Evolutionary conservation across 2,113 vertebrate genomes (phyloP).

Genomic region (Cercopithecus mona): DNA sequence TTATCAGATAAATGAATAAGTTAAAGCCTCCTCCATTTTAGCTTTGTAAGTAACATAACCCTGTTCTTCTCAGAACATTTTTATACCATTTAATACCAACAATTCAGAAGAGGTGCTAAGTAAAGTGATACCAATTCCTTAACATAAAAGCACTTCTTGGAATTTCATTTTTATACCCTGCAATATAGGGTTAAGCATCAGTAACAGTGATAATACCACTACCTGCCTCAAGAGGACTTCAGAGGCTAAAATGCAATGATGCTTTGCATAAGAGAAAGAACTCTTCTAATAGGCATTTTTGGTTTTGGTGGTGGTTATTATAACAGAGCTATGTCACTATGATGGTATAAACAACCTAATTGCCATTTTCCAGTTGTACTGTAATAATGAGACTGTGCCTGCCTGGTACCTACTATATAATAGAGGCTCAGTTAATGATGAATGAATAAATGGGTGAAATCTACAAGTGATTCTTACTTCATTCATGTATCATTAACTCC

Average conservation of each 20-base stretch:
- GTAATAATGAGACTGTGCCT: neutral
- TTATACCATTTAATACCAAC: neutral
- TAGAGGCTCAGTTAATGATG: neutral
- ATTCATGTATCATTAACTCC: neutral
- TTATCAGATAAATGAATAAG: neutral
- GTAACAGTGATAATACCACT: rapidly evolving
- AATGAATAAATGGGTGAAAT: rapidly evolving
- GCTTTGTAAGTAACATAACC: neutral
- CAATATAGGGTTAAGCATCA: neutral
- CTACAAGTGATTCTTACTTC: rapidly evolving
- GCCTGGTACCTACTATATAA: rapidly evolving
- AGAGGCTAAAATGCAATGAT: rapidly evolving
- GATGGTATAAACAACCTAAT: rapidly evolving
- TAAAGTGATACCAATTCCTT: neutral
- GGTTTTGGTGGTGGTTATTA: rapidly evolving
- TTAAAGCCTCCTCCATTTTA: neutral
- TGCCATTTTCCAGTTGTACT: rapidly evolving
- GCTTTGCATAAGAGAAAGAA: neutral
- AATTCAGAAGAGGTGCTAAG: neutral
- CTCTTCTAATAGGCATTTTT: neutral
- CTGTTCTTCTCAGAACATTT: neutral
- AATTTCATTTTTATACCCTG: neutral
- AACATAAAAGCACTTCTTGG: neutral
- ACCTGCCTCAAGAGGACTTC: neutral
- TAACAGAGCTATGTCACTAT: neutral